Evolutionary conservation across 2,797 vertebrate species (phyloP), one percentile per base, ranked within the genome.

Genomic region (Sternotherus odoratus): DNA sequence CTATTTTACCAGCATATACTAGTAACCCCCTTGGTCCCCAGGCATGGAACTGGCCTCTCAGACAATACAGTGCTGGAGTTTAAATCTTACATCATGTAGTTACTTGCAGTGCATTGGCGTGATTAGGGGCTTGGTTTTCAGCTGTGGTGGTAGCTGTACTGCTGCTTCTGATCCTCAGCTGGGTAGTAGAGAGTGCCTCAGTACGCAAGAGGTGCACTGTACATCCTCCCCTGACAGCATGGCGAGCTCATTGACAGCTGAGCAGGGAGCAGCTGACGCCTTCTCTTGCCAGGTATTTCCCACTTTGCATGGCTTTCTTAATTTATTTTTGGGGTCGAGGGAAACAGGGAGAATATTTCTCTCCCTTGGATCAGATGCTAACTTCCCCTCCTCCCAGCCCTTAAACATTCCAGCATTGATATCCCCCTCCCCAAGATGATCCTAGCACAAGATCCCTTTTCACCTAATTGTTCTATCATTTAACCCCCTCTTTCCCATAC

Each of bases 241-340:
- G 75, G 75, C 24, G 4, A 46, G 46, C 13, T 12, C 46, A 50
- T 19, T 77, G 46, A 30, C 30, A n/a, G 13, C 46, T 16, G 46
- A 11, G 28, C 9, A 19, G 4, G 15, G 24, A 39, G 46, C 69
- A n/a, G 48, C 82, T 16, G 66, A 74, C 12, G 60, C 60, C 48
- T 48, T 50, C 21, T 75, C 85, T 51, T 56, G 28, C 66, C 93
- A 96, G 94, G 96, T 97, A 95, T 63, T 12, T 4, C 1, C 10
- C 19, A 3, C 56, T 15, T 12, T 69, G 36, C 36, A 21, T 39
- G 63, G 10, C 63, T 69, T 69, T 12, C 19, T 69, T 10, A 10
- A 39, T 69, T 69, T 36, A 69, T 69, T 39, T 21, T n/a, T 6
- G 17, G n/a, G 19, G 3, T 50, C 19, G 50, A 53, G 6, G 9